These are phyloP conservation scores for Synanceia verrucosa DNA, from an alignment of 2,797 vertebrate genomes.

Conservation along the genomic window DNA sequence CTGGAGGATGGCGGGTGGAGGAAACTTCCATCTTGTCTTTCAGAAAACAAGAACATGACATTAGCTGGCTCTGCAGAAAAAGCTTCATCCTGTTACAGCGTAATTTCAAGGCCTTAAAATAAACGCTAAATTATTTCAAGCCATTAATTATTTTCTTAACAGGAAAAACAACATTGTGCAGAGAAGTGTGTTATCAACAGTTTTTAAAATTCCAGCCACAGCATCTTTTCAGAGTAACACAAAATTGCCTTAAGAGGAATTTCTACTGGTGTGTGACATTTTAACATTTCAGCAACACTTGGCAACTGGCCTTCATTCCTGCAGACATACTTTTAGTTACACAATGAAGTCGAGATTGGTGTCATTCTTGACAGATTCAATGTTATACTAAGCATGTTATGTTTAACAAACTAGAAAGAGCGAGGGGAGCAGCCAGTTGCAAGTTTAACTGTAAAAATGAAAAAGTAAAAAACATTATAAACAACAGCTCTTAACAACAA, in stretches of 20 bases:
- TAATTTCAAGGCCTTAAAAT: conserved; percentile 34
- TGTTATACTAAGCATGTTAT: not conserved
- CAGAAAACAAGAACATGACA: conserved; percentile 46
- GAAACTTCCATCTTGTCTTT: conserved; percentile 55
- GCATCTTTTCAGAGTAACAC: conserved; percentile 6
- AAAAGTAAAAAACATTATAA: not conserved
- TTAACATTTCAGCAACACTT: conserved; percentile 8
- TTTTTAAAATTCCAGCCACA: conserved; percentile 3
- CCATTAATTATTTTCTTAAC: conserved; percentile 29
- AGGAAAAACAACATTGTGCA: conserved; percentile 15
- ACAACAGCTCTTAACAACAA: too few relatives aligned
- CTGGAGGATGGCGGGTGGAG: conserved; percentile 61
- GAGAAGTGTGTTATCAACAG: conserved; percentile 21
- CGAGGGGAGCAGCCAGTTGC: not conserved
- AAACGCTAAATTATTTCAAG: conserved; percentile 23
- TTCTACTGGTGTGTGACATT: conserved; percentile 19
- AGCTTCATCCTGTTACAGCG: not conserved
- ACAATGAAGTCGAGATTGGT: not conserved
- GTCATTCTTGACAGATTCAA: conserved; percentile 22
- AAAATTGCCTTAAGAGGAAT: conserved; percentile 24
- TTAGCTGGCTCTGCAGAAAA: conserved; percentile 21
- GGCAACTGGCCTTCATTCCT: conserved; percentile 10
- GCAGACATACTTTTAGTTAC: conserved; percentile 13
- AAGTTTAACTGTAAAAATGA: not conserved
- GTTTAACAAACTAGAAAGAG: not conserved